Conservation (phyloP, 2,797 vertebrate genomes). For the Valencia hispanica region DNA sequence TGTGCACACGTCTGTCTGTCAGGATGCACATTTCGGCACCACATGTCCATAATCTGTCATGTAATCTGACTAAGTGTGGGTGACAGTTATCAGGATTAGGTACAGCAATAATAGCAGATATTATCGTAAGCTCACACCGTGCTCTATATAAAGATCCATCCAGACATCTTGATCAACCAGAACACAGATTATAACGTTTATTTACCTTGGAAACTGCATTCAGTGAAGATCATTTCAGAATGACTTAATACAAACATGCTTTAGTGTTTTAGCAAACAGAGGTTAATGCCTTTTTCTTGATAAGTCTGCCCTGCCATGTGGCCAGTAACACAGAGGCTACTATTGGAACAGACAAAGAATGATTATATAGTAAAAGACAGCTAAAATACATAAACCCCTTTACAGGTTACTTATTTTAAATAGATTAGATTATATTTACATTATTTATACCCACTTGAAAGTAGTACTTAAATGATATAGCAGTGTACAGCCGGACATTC, state of each 20-base stretch:
- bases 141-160: conserved; percentile 71
- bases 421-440: not conserved
- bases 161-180: conserved; percentile 54
- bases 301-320: not conserved
- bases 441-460: not conserved
- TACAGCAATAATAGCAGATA: conserved; percentile 86
- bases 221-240: not conserved
- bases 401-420: not conserved
- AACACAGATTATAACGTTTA: conserved; percentile 34
- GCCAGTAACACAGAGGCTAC: not conserved
- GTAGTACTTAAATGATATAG: not conserved
- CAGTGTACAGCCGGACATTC: not conserved
- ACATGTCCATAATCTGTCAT: conserved; percentile 81
- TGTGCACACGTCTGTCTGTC: conserved; percentile 32
- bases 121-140: conserved; percentile 79
- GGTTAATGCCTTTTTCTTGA: not conserved
- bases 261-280: not conserved
- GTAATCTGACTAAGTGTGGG: conserved; percentile 84
- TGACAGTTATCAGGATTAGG: conserved; percentile 87
- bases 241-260: not conserved
- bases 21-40: conserved; percentile 68
- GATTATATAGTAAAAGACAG: not conserved
- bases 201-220: conserved; percentile 8
- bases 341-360: not conserved
- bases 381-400: not conserved